These are phyloP conservation scores for Eupithecia exiguata DNA, from an alignment of 2,888 invertebrate genomes.

Conservation along the genomic window DNA sequence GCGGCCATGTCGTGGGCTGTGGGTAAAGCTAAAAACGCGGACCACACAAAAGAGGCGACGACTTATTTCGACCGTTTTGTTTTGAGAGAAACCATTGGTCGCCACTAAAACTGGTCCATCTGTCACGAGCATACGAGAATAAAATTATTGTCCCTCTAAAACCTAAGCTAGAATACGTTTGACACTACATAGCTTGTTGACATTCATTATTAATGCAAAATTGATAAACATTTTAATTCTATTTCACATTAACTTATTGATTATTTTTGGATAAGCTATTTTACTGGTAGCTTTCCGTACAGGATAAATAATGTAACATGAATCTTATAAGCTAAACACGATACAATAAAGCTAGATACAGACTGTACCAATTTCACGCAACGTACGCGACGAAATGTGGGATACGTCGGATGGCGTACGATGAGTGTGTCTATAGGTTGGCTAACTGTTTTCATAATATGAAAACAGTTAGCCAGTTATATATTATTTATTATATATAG, in stretches of 20 bases:
- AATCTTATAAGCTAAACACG: neutral
- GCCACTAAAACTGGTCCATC: neutral
- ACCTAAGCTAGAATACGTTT: neutral
- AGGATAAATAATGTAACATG: neutral
- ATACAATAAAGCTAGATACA: neutral
- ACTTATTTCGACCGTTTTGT: neutral
- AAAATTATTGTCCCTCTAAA: constrained; percentile 1
- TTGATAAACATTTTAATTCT: neutral
- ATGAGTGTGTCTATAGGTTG: neutral
- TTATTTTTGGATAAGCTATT: neutral
- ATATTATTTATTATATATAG: no score
- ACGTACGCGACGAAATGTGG: neutral
- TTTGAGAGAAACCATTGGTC: neutral
- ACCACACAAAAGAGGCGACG: neutral
- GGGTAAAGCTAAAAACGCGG: neutral
- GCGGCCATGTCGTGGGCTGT: no score
- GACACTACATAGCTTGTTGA: neutral
- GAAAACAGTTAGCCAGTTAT: no score
- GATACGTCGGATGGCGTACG: neutral
- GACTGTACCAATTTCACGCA: neutral
- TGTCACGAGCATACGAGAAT: neutral
- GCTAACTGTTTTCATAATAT: neutral
- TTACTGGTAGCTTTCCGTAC: neutral
- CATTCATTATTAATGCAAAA: constrained; percentile 2
- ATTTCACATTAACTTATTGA: neutral